Evolutionary conservation across 2,888 invertebrate species (phyloP).

Genomic region (Lochmaea crataegi): DNA sequence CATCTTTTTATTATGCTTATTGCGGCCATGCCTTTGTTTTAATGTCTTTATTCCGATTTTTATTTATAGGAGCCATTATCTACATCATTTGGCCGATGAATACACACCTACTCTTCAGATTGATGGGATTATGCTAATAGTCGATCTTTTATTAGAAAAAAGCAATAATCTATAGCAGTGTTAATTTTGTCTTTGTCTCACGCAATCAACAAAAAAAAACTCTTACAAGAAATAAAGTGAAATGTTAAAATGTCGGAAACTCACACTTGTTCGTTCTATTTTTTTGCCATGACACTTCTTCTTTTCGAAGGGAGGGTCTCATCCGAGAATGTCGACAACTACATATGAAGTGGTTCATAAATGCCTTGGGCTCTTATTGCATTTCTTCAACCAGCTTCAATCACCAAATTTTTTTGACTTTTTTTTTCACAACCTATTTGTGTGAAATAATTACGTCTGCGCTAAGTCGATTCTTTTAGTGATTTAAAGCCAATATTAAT

Average conservation of each 20-base stretch:
- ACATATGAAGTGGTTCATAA: no score
- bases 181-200: background rate
- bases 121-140: conserved; percentile 28
- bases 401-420: no score
- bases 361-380: no score
- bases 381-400: no score
- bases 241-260: no score
- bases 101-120: conserved; percentile 26
- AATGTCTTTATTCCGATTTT: conserved; percentile 64
- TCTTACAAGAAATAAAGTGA: no score
- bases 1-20: conserved; percentile 59
- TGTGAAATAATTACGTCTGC: no score
- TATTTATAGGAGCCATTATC: conserved; percentile 60
- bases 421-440: no score
- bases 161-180: conserved; percentile 12
- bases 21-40: conserved; percentile 59
- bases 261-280: no score
- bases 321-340: no score
- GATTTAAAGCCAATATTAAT: background rate
- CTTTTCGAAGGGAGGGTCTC: no score
- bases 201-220: background rate
- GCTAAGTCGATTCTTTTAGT: background rate
- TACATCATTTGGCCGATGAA: conserved; percentile 51
- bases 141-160: conserved; percentile 20
- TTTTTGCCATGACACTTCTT: no score